Evolutionary conservation across 2,797 vertebrate genomes (phyloP).

Genomic region (Paedocypris micromegethes): DNA sequence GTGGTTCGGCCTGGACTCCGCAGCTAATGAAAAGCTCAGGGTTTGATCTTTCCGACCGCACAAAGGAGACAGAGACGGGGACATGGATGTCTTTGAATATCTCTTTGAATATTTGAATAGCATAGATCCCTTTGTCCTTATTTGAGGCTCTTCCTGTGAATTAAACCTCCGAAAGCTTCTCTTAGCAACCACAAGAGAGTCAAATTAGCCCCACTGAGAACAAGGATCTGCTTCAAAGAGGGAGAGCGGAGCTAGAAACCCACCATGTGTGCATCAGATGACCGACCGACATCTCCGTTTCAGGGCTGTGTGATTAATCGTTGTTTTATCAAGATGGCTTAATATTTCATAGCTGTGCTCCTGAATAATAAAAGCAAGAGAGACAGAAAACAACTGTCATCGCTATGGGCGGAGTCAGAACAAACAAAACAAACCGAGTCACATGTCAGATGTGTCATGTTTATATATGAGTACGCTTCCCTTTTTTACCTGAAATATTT

Average conservation of each 20-base stretch:
- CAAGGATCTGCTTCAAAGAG: slow-evolving; percentile 24
- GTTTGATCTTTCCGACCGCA: slow-evolving; percentile 14
- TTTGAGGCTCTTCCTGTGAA: slow-evolving; percentile 21
- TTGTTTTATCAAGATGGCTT: too few species aligned
- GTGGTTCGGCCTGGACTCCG: slow-evolving; percentile 1
- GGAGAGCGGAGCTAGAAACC: slow-evolving; percentile 6
- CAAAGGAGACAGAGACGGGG: slow-evolving; percentile 8
- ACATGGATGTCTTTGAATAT: slow-evolving; percentile 4
- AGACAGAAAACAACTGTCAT: too few species aligned
- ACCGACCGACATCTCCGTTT: neutral
- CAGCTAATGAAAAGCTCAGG: slow-evolving; percentile 11
- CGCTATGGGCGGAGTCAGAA: too few species aligned
- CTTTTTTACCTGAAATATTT: too few species aligned
- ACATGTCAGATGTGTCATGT: too few species aligned
- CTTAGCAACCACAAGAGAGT: slow-evolving; percentile 23
- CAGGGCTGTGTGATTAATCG: too few species aligned
- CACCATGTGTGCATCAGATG: slow-evolving; percentile 7
- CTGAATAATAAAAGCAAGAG: too few species aligned
- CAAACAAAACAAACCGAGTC: too few species aligned
- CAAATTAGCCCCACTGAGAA: slow-evolving; percentile 25
- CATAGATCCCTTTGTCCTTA: neutral
- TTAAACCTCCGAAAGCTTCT: slow-evolving; percentile 27
- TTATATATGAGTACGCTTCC: too few species aligned
- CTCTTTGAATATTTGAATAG: too few species aligned
- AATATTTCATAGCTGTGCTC: too few species aligned